phyloP scores from a whole-genome alignment of 2,888 invertebrate genomes.

The Tetragonula carbonaria region DNA sequence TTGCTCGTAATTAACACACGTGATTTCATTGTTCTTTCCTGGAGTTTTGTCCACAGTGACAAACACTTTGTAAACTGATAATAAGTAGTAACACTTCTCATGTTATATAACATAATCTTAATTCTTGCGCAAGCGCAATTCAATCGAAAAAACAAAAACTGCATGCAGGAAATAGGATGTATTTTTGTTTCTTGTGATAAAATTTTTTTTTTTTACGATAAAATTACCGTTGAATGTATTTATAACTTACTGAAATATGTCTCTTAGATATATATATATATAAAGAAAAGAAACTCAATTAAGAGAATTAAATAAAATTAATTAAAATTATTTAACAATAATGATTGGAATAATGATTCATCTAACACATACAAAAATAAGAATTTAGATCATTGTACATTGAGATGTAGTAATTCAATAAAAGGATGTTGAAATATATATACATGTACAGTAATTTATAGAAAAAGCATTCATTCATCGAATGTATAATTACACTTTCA shows the following conservation, averaged over 20 bases:
- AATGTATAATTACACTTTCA: background rate
- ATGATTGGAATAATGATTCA: background rate
- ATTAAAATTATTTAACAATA: background rate
- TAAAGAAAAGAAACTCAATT: background rate
- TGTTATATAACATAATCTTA: slow-evolving; percentile 54
- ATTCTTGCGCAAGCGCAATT: slow-evolving; percentile 39
- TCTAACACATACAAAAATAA: background rate
- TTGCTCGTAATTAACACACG: slow-evolving; percentile 84
- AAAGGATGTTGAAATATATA: background rate
- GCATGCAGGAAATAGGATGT: background rate
- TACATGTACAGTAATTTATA: background rate
- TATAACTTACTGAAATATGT: background rate
- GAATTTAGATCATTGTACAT: background rate
- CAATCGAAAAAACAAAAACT: slow-evolving; percentile 17
- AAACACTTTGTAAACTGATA: slow-evolving; percentile 17
- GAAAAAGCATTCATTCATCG: background rate
- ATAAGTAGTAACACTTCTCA: background rate
- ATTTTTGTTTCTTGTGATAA: background rate
- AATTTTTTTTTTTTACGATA: background rate
- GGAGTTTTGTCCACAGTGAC: too few relatives aligned
- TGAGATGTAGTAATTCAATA: too few relatives aligned
- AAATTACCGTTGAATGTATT: background rate
- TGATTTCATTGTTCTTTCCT: slow-evolving; percentile 79
- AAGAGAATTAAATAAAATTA: background rate
- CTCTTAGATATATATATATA: background rate